Conservation (phyloP, 1,140 invertebrate species). For the Drosophila persimilis region DNA sequence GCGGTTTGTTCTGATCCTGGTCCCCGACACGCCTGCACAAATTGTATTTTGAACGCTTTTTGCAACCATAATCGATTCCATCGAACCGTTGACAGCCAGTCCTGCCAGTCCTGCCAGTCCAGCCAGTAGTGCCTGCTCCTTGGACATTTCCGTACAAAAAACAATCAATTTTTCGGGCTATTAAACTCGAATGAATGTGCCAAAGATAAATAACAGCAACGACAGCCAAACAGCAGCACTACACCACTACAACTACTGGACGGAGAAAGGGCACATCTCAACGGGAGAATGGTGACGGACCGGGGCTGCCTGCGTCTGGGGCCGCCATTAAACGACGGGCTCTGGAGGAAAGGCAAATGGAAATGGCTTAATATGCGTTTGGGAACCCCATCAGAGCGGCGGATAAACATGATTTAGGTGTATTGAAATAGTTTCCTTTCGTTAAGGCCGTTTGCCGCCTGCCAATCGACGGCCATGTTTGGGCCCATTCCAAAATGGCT, state of each 20-base stretch:
- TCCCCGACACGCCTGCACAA: conserved; percentile 27
- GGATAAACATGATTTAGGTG: conserved; percentile 81
- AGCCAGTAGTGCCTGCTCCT: conserved; percentile 23
- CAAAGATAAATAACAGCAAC: conserved; percentile 82
- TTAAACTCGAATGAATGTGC: conserved; percentile 82
- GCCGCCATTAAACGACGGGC: conserved; percentile 36
- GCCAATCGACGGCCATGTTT: conserved; percentile 4
- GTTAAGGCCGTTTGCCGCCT: conserved; percentile 25
- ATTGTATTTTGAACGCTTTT: conserved; percentile 66
- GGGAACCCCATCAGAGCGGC: conserved; percentile 62
- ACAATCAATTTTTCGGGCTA: conserved; percentile 83
- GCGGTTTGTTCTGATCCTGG: conserved; percentile 33
- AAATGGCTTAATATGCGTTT: conserved; percentile 75
- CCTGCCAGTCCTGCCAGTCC: conserved; percentile 26
- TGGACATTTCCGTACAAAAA: conserved; percentile 78
- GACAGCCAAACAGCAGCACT: conserved; percentile 66
- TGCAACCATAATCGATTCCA: conserved; percentile 71
- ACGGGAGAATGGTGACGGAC: not conserved
- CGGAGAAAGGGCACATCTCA: conserved; percentile 14
- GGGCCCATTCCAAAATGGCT: conserved; percentile 41
- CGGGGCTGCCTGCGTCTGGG: not conserved
- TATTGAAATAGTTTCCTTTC: conserved; percentile 72
- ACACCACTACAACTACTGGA: conserved; percentile 51
- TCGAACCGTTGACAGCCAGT: conserved; percentile 64
- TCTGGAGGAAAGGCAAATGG: conserved; percentile 39